Conservation (phyloP, 1,140 invertebrate genomes). For the Choristoneura fumiferana region DNA sequence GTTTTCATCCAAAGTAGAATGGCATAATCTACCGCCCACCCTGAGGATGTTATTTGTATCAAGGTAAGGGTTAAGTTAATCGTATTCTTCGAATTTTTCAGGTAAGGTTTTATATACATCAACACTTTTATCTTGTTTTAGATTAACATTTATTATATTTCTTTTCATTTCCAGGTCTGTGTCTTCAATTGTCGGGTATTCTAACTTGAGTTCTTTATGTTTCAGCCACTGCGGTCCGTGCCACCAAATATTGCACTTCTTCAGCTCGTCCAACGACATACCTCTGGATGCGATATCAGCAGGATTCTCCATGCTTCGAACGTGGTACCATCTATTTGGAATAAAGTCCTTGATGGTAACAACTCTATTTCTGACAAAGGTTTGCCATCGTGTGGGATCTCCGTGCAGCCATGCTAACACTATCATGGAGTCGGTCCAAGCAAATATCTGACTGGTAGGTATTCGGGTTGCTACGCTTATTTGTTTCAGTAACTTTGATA, state of each 20-base stretch:
- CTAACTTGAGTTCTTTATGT: not conserved
- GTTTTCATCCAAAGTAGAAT: constrained; percentile 14
- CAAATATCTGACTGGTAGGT: constrained; percentile 19
- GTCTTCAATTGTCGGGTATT: not conserved
- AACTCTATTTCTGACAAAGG: constrained; percentile 46
- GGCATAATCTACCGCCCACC: constrained; percentile 23
- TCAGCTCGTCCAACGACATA: constrained; percentile 30
- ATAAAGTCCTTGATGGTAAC: constrained; percentile 41
- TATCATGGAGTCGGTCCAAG: constrained; percentile 54
- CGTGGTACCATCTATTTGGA: constrained; percentile 41
- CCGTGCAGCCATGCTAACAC: constrained; percentile 41
- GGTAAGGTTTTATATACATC: not conserved
- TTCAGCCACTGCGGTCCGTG: constrained; percentile 38
- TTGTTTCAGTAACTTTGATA: constrained; percentile 7
- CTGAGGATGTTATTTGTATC: constrained; percentile 19
- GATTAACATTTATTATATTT: not conserved
- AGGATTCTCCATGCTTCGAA: constrained; percentile 43
- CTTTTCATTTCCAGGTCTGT: not conserved
- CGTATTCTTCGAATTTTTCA: not conserved
- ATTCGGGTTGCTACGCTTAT: constrained; percentile 18
- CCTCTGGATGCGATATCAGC: constrained; percentile 53
- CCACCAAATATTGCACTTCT: constrained; percentile 47
- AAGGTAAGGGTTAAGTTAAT: constrained; percentile 1
- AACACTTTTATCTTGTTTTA: not conserved
- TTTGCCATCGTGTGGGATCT: constrained; percentile 35